These are phyloP conservation scores for Oncorhynchus keta DNA, from an alignment of 2,113 vertebrate genomes.

Conservation along the genomic window DNA sequence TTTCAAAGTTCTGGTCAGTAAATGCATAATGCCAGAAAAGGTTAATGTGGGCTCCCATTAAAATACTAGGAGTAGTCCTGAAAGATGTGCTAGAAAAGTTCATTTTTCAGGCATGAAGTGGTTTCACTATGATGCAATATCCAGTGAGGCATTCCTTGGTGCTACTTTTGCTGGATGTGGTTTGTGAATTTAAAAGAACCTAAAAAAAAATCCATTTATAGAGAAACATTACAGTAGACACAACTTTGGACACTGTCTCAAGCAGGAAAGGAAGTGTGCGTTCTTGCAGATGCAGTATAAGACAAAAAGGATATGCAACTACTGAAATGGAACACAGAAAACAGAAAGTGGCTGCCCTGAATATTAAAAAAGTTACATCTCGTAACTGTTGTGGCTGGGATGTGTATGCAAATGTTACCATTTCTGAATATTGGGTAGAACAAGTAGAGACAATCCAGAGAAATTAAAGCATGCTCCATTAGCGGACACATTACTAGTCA, in stretches of 20 bases:
- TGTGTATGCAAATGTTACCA: too few species aligned
- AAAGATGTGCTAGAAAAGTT: background rate
- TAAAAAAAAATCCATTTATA: rapidly evolving
- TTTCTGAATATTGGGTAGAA: too few species aligned
- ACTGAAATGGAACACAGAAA: background rate
- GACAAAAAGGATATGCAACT: background rate
- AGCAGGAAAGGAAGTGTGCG: background rate
- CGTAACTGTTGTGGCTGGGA: too few species aligned
- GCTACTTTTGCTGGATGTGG: background rate
- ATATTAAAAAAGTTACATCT: background rate
- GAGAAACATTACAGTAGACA: background rate
- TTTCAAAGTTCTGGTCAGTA: background rate
- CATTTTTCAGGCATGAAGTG: background rate
- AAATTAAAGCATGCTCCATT: too few species aligned
- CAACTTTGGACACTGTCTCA: background rate
- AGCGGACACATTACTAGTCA: too few species aligned
- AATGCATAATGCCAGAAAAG: background rate
- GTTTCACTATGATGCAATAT: background rate
- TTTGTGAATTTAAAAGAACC: constrained; percentile 1
- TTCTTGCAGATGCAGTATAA: background rate
- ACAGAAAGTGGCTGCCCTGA: background rate
- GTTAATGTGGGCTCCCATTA: background rate
- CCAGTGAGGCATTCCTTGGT: background rate
- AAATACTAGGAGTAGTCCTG: background rate
- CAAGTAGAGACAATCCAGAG: too few species aligned